phyloP scores from a whole-genome alignment of 2,113 vertebrate species.

The zebrafish (Danio rerio) region GRCz12tu NC_133176.1:51509501-51510000 shows the following conservation, averaged over 20 bases:
- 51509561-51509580: too few relatives aligned
- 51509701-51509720: background rate
- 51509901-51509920: background rate
- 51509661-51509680: background rate
- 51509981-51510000: background rate
- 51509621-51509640: too few relatives aligned
- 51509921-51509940: background rate
- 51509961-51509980: background rate
- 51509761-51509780: background rate
- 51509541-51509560: too few relatives aligned
- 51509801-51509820: background rate
- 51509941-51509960: background rate
- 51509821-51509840: constrained; percentile 1
- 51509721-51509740: background rate
- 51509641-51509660: background rate
- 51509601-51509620: too few relatives aligned
- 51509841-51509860: background rate
- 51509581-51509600: too few relatives aligned
- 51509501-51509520: too few relatives aligned
- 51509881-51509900: constrained; percentile 9
- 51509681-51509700: background rate
- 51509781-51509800: constrained; percentile 12
- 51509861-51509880: background rate
- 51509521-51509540: too few relatives aligned
- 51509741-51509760: constrained; percentile 9